Evolutionary conservation across 2,888 invertebrate species (phyloP).

Genomic region (Crossocerus cetratus): DNA sequence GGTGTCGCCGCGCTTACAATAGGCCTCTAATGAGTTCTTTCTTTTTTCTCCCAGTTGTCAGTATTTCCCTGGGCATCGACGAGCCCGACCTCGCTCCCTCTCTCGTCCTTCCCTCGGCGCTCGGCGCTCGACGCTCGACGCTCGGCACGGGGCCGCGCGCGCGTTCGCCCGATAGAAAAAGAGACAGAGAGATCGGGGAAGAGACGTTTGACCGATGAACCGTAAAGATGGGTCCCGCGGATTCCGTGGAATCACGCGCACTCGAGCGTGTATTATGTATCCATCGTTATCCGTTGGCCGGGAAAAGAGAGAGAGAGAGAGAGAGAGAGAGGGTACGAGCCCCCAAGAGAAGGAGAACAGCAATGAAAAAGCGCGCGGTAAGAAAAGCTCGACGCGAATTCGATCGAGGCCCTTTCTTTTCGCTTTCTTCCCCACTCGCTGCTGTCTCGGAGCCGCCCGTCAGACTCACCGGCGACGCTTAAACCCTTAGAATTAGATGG

Average conservation of each 20-base stretch:
- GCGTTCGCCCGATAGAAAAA: not conserved
- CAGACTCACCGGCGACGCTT: not conserved
- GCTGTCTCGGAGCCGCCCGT: not conserved
- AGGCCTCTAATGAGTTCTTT: conserved; percentile 35
- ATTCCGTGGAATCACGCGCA: conserved; percentile 38
- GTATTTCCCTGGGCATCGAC: not conserved
- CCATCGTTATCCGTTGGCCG: conserved; percentile 41
- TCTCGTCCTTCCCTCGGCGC: not conserved
- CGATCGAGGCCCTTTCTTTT: not conserved
- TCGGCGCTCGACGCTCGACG: too few relatives aligned
- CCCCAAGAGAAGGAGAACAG: not conserved
- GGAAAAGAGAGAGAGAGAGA: conserved; percentile 2
- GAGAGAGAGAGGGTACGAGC: too few relatives aligned
- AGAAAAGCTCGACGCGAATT: not conserved
- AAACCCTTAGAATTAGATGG: not conserved
- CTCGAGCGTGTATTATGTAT: conserved; percentile 41
- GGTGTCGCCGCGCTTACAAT: conserved; percentile 23
- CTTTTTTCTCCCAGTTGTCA: conserved; percentile 6
- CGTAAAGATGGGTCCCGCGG: conserved; percentile 43
- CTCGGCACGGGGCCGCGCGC: too few relatives aligned
- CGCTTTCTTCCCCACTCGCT: not conserved
- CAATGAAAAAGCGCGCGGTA: conserved; percentile 1
- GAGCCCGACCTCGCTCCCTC: not conserved
- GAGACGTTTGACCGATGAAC: conserved; percentile 39
- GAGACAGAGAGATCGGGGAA: conserved; percentile 11